These are phyloP conservation scores for Geococcyx californianus DNA, from an alignment of 2,113 vertebrate species.

Conservation along the genomic window DNA sequence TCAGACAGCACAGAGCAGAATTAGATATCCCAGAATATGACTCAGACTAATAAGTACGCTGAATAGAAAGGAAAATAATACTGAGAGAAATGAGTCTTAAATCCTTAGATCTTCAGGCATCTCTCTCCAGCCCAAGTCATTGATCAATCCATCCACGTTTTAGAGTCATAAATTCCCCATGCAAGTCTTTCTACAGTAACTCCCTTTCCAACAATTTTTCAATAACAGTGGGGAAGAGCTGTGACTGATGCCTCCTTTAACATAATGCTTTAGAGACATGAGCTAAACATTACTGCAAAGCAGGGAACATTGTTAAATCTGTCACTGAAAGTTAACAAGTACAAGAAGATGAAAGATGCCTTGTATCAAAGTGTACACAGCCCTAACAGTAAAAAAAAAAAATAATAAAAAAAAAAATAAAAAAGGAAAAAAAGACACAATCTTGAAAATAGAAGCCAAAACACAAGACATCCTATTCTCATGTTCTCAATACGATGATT, in stretches of 20 bases:
- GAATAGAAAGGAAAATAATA: background rate
- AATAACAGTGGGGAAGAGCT: background rate
- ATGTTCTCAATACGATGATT: rapidly evolving
- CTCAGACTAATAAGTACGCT: background rate
- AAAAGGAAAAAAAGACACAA: background rate
- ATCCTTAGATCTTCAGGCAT: background rate
- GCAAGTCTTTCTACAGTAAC: background rate
- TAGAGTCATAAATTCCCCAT: background rate
- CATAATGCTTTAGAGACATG: background rate
- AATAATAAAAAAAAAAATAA: background rate
- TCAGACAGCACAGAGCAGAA: background rate
- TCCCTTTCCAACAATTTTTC: background rate
- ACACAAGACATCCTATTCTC: background rate
- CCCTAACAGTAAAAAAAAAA: background rate
- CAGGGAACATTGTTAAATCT: background rate
- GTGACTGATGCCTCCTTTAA: background rate
- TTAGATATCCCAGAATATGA: background rate
- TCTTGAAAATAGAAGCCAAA: background rate
- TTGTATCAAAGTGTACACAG: background rate
- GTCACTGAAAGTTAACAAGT: background rate
- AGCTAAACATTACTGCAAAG: background rate
- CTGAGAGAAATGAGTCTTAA: background rate
- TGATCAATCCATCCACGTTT: background rate
- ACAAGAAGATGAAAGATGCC: background rate
- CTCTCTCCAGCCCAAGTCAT: background rate